Percentiles rank a stretch among this genome's conserved stretches.
These are phyloP conservation scores for Crocuta crocuta DNA, from an alignment of 2,113 vertebrate genomes.

Conservation along the genomic window DNA sequence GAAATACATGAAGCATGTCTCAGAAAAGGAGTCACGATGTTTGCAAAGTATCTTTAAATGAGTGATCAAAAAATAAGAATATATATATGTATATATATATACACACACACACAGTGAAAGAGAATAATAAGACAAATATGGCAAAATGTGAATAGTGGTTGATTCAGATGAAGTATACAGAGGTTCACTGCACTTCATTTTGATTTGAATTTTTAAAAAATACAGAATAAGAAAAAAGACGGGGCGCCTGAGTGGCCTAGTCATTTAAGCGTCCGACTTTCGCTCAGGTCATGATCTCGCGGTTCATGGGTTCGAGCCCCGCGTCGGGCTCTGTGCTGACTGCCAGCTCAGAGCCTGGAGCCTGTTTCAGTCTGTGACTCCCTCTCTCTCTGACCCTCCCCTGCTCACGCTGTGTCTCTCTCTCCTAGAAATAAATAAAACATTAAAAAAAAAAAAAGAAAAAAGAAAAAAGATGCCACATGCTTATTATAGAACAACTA, in stretches of 20 bases:
- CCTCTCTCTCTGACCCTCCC: no score
- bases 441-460: neutral
- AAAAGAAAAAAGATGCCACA: neutral
- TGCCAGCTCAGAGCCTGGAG: no score
- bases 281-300: no score
- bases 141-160: neutral
- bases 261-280: no score
- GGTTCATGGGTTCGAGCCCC: no score
- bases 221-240: neutral
- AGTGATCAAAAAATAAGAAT: neutral
- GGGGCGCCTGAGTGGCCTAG: no score
- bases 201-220: neutral
- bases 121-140: neutral
- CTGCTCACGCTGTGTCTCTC: no score
- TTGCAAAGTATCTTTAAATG: neutral
- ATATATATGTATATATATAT: no score
- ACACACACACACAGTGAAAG: neutral
- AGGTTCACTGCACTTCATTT: neutral
- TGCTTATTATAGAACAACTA: neutral
- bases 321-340: no score
- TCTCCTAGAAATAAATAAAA: no score
- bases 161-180: neutral
- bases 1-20: neutral
- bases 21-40: neutral
- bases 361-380: no score